A percentile compares a stretch with the other conserved stretches of the same genome.
These are phyloP conservation scores for Nemopilema nomurai DNA, from an alignment of 30 jellyfish, hydroid and myxozoan genomes.

Conservation along the genomic window DNA sequence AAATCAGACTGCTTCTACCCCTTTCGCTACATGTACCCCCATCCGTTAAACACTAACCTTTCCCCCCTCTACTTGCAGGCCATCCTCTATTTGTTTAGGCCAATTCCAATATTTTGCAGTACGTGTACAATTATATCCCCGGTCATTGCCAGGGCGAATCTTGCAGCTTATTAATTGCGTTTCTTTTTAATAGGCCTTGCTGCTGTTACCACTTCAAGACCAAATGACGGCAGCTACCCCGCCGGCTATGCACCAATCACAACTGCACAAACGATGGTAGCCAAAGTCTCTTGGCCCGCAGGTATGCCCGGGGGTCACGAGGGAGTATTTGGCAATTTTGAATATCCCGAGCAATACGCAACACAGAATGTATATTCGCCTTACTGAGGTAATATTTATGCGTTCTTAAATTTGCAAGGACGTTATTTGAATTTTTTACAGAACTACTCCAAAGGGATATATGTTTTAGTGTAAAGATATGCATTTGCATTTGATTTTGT, in stretches of 20 bases:
- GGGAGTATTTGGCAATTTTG: slow-evolving; percentile 80
- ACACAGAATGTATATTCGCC: slow-evolving; percentile 72
- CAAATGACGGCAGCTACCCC: slow-evolving; percentile 65
- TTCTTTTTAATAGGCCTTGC: slow-evolving; percentile 16
- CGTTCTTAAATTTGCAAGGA: slow-evolving; percentile 23
- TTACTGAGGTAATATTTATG: slow-evolving; percentile 58
- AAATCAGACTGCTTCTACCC: too few species aligned
- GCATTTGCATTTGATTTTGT: not conserved
- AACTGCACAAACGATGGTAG: slow-evolving; percentile 88
- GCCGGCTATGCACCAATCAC: slow-evolving; percentile 96
- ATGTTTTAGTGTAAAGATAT: slow-evolving; percentile 41
- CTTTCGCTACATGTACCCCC: too few species aligned
- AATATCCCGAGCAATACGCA: slow-evolving; percentile 87
- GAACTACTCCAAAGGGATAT: slow-evolving; percentile 31
- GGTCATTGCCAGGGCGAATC: too few species aligned
- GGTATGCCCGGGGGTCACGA: slow-evolving; percentile 91
- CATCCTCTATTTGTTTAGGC: too few species aligned
- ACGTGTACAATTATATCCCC: too few species aligned
- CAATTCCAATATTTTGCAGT: too few species aligned
- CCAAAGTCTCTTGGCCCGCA: slow-evolving; percentile 97
- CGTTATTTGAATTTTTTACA: slow-evolving; percentile 16
- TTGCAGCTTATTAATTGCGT: not conserved
- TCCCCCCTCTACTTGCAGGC: too few species aligned
- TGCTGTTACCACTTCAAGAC: slow-evolving; percentile 58
- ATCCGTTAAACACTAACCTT: too few species aligned